Conservation (phyloP, 2,888 invertebrate species). For the Napeogenes sylphis region DNA sequence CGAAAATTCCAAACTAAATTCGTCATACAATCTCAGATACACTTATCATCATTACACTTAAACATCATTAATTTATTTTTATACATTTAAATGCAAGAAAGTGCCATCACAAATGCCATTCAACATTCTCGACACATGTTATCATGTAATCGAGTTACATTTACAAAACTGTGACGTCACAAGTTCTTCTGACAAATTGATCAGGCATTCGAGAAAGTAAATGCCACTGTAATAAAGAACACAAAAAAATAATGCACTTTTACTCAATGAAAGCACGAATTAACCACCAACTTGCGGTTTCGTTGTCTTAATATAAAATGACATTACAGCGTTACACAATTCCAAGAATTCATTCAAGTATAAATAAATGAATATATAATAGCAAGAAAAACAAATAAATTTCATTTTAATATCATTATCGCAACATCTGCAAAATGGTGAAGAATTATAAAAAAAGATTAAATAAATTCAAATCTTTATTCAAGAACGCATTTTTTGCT, state of each 20-base stretch:
- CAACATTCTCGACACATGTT: too few relatives aligned
- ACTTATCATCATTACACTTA: too few relatives aligned
- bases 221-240: background rate
- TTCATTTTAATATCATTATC: too few relatives aligned
- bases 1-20: too few relatives aligned
- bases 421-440: too few relatives aligned
- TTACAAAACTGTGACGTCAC: constrained; percentile 3
- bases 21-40: too few relatives aligned
- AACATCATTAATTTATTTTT: background rate
- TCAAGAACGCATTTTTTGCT: too few relatives aligned
- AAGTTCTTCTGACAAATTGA: background rate
- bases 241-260: constrained; percentile 6
- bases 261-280: background rate
- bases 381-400: too few relatives aligned
- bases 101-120: background rate
- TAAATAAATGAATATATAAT: too few relatives aligned
- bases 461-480: too few relatives aligned
- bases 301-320: background rate
- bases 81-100: background rate
- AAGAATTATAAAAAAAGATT: too few relatives aligned
- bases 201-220: background rate
- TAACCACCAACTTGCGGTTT: background rate
- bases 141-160: constrained; percentile 2
- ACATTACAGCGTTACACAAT: background rate
- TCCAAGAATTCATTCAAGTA: background rate